Conservation (phyloP, 2,113 vertebrate genomes). For the Thamnophis sirtalis region DNA sequence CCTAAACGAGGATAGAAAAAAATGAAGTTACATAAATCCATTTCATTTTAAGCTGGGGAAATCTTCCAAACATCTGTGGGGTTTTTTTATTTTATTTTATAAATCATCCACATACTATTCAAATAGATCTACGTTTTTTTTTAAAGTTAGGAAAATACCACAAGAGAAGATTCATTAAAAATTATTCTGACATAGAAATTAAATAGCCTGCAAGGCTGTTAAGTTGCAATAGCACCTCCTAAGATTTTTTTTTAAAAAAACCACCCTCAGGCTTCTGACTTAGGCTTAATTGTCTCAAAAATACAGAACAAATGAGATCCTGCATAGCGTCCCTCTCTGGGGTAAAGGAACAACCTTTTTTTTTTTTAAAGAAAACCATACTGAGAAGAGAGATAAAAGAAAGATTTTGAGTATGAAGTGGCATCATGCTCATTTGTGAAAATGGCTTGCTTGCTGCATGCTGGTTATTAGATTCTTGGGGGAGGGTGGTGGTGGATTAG, state of each 20-base stretch:
- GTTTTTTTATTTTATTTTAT: too few species aligned
- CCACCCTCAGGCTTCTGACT: neutral
- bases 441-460: constrained; percentile 11
- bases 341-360: neutral
- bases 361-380: neutral
- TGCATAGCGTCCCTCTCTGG: neutral
- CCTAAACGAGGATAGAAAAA: constrained; percentile 72
- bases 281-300: neutral
- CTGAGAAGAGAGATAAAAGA: neutral
- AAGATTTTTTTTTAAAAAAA: neutral
- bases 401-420: neutral
- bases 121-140: constrained; percentile 1
- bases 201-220: neutral
- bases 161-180: neutral
- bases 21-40: constrained; percentile 52
- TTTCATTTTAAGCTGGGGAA: neutral
- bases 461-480: neutral
- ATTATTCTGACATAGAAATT: neutral
- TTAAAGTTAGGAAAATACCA: neutral
- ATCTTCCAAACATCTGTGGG: neutral
- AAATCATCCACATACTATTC: neutral
- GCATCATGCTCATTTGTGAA: neutral
- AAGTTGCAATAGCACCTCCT: neutral
- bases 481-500: neutral
- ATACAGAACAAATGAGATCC: neutral